Evolutionary conservation across 2,888 invertebrate genomes (phyloP).

Genomic region (Drosophila mayaguana): DNA sequence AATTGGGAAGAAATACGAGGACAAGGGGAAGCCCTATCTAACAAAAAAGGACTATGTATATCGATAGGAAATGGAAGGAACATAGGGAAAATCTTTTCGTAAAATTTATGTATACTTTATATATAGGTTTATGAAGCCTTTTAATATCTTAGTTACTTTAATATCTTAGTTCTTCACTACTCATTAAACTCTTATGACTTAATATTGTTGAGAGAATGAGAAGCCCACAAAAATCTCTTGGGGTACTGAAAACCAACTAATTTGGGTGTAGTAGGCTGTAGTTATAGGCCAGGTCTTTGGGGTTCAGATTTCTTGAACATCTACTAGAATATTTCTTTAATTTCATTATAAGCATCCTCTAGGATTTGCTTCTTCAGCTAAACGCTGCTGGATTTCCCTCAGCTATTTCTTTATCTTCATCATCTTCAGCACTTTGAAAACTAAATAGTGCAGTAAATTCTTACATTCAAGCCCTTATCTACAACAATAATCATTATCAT

Average conservation of each 20-base stretch:
- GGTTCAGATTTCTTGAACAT: no score
- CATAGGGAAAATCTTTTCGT: background rate
- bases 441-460: no score
- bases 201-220: background rate
- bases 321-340: background rate
- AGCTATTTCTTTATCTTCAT: background rate
- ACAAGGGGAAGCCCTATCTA: background rate
- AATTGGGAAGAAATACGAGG: conserved; percentile 13
- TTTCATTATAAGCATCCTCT: background rate
- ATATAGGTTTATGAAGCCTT: background rate
- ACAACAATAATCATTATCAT: background rate
- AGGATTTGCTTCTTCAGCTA: background rate
- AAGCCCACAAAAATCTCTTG: no score
- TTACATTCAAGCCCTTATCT: no score
- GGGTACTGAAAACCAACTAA: background rate
- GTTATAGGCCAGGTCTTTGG: background rate
- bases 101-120: no score
- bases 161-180: no score
- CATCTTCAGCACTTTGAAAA: background rate
- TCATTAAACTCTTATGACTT: background rate
- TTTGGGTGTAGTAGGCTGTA: no score
- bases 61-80: background rate
- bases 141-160: no score
- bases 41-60: background rate
- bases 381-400: no score